Percentiles rank a stretch among this genome's conserved stretches.
Conservation (phyloP, 2,888 invertebrate species). For the Sepiola atlantica region DNA sequence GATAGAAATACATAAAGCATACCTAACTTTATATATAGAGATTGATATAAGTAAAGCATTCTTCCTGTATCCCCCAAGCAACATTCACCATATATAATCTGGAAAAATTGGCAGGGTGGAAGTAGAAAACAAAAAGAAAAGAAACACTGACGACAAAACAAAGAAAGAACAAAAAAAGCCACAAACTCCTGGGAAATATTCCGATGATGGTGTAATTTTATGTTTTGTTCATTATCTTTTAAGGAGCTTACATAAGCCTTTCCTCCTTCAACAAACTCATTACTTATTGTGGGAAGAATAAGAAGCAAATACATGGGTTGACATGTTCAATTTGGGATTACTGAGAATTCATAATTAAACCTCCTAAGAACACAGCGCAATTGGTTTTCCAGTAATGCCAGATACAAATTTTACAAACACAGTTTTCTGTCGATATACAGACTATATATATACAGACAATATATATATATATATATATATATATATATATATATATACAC, state of each 20-base stretch:
- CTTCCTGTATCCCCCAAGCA: too few relatives aligned
- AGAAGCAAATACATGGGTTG: background rate
- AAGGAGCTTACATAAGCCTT: background rate
- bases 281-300: background rate
- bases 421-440: background rate
- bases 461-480: constrained; percentile 2
- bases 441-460: background rate
- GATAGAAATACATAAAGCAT: too few relatives aligned
- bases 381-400: background rate
- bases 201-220: background rate
- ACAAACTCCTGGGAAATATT: background rate
- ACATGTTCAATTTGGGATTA: background rate
- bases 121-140: background rate
- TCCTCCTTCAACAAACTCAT: background rate
- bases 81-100: too few relatives aligned
- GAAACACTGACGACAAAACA: background rate
- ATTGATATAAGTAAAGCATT: too few relatives aligned
- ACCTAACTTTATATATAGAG: too few relatives aligned
- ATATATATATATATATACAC: background rate
- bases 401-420: background rate
- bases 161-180: background rate
- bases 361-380: background rate
- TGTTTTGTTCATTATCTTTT: background rate
- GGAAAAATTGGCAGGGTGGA: too few relatives aligned
- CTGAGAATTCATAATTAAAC: background rate